Evolutionary conservation across 1,140 invertebrate genomes (phyloP).

Genomic region (Aradophagus sp.): DNA sequence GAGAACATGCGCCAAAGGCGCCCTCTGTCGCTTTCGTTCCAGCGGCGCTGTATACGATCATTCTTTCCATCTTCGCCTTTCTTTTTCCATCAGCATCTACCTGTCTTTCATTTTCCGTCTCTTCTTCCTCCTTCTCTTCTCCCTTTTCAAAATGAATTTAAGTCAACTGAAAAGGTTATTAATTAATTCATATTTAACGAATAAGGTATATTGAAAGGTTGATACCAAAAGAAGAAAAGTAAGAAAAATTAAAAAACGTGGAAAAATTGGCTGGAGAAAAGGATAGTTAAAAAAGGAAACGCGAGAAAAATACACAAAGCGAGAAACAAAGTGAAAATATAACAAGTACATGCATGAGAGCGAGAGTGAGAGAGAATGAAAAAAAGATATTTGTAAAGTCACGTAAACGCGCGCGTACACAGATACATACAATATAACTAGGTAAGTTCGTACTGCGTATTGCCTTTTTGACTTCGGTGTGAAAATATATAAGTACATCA

Average conservation of each 20-base stretch:
- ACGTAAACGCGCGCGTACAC: slow-evolving; percentile 66
- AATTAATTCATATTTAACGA: slow-evolving; percentile 20
- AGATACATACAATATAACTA: slow-evolving; percentile 69
- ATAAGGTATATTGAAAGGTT: slow-evolving; percentile 33
- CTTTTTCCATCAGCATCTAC: slow-evolving; percentile 37
- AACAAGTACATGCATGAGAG: slow-evolving; percentile 1
- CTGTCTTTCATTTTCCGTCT: slow-evolving; percentile 54
- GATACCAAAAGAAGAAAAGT: slow-evolving; percentile 11
- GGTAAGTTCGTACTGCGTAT: slow-evolving; percentile 75
- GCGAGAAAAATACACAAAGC: no score
- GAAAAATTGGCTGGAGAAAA: slow-evolving; percentile 24
- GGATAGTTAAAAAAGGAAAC: slow-evolving; percentile 44
- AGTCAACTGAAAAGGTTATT: slow-evolving; percentile 16
- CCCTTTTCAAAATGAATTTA: slow-evolving; percentile 29
- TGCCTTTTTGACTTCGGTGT: slow-evolving; percentile 76
- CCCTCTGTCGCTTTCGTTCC: slow-evolving; percentile 31
- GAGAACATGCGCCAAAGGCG: no score
- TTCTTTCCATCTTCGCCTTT: slow-evolving; percentile 51
- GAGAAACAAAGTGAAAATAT: slow-evolving; percentile 32
- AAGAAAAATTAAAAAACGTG: not conserved
- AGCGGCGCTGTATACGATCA: slow-evolving; percentile 59
- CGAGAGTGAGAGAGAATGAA: slow-evolving; percentile 13
- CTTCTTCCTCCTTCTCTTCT: slow-evolving; percentile 42
- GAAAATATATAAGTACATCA: slow-evolving; percentile 73
- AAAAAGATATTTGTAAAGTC: slow-evolving; percentile 65